These are phyloP conservation scores for Lasiurus borealis DNA, from an alignment of 2,113 vertebrate species.

Conservation along the genomic window DNA sequence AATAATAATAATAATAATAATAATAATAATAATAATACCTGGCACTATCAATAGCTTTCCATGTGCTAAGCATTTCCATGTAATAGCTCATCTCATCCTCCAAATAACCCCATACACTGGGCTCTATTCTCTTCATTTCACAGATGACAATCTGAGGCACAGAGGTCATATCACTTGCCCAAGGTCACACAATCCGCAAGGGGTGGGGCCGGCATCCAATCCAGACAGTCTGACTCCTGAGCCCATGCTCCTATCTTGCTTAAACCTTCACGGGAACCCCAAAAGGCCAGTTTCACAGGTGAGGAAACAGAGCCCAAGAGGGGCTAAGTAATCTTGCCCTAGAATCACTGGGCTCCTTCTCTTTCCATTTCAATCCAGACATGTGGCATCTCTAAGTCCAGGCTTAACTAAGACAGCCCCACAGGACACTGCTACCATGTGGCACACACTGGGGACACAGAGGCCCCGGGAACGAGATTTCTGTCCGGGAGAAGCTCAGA, in stretches of 20 bases:
- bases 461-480: not conserved
- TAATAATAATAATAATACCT: too few relatives aligned
- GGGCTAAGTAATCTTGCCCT: too few relatives aligned
- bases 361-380: not conserved
- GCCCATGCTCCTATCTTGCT: accelerated
- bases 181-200: not conserved
- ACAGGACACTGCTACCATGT: not conserved
- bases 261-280: not conserved
- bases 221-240: too few relatives aligned
- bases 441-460: not conserved
- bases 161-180: not conserved
- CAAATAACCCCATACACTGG: not conserved
- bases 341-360: not conserved
- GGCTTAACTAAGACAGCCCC: not conserved
- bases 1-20: too few relatives aligned
- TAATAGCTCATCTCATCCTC: not conserved
- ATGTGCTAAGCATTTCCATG: not conserved
- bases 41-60: not conserved
- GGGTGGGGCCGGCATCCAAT: not conserved
- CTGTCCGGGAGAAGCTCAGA: not conserved
- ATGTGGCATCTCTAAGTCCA: not conserved
- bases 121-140: not conserved
- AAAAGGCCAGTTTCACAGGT: not conserved
- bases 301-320: not conserved
- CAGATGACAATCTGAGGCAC: not conserved